Percentiles rank a stretch among this genome's conserved stretches.
Evolutionary conservation across 2,888 invertebrate genomes (phyloP).

Genomic region (Drosophila fungiperda): DNA sequence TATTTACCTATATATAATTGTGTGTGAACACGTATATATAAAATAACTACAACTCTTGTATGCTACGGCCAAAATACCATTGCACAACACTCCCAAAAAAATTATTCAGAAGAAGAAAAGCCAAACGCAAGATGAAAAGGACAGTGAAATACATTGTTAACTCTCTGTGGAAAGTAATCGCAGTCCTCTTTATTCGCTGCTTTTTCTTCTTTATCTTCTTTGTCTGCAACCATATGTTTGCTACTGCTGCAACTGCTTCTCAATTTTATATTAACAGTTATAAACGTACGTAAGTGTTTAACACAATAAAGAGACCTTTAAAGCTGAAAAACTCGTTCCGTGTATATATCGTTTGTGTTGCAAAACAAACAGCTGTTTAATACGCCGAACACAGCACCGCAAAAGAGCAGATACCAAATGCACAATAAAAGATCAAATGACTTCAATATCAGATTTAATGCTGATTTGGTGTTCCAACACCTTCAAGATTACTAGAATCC

Average conservation of each 20-base stretch:
- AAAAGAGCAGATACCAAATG: background rate
- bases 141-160: background rate
- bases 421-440: background rate
- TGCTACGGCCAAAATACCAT: slow-evolving; percentile 1
- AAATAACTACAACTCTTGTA: background rate
- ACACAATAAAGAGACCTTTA: background rate
- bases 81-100: slow-evolving; percentile 9
- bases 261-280: slow-evolving; percentile 4
- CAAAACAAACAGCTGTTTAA: slow-evolving; percentile 11
- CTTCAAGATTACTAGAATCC: no score
- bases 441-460: no score
- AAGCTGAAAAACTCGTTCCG: background rate
- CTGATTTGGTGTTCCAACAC: no score
- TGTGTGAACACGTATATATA: background rate
- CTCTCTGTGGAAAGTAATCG: background rate
- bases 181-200: background rate
- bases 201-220: background rate
- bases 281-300: background rate
- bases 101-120: background rate
- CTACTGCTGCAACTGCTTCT: background rate
- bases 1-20: slow-evolving; percentile 18
- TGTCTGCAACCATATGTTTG: background rate
- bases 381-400: background rate
- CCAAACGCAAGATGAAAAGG: slow-evolving; percentile 2
- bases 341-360: background rate